phyloP scores from a whole-genome alignment of 2,113 vertebrate species.

The Myotis davidii region DNA sequence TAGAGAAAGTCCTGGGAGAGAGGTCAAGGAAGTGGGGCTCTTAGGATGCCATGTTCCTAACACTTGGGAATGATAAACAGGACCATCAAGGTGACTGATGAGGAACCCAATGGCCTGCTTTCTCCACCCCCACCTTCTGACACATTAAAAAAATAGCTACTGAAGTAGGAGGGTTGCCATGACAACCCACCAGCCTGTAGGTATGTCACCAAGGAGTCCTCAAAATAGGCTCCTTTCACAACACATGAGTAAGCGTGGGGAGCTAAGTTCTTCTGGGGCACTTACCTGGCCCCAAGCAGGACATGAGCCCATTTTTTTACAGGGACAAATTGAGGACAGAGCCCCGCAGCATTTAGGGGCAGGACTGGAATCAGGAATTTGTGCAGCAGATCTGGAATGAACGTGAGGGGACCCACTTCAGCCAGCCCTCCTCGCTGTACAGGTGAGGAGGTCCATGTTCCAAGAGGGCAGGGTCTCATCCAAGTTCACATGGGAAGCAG shows the following conservation, averaged over 20 bases:
- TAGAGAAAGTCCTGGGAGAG: neutral
- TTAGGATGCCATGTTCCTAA: neutral
- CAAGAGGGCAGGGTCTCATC: neutral
- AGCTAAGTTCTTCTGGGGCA: neutral
- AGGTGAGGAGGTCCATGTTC: neutral
- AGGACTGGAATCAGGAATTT: neutral
- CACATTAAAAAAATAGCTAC: slow-evolving; percentile 47
- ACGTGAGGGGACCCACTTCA: neutral
- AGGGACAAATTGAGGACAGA: neutral
- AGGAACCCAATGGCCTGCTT: neutral
- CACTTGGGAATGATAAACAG: neutral
- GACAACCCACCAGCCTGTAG: slow-evolving; percentile 8
- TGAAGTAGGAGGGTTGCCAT: slow-evolving; percentile 56
- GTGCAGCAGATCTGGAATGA: neutral
- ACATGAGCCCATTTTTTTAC: neutral
- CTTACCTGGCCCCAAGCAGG: neutral
- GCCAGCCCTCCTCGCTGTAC: neutral
- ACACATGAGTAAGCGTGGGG: neutral
- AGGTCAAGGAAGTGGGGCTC: neutral
- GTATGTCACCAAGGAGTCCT: slow-evolving; percentile 38
- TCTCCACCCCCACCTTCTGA: neutral
- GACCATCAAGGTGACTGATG: neutral
- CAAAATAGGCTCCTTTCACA: slow-evolving; percentile 44
- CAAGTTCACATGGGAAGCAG: neutral
- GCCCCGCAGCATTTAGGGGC: neutral